phyloP scores from a whole-genome alignment of 2,113 vertebrate genomes.

The Chrysochloris asiatica region DNA sequence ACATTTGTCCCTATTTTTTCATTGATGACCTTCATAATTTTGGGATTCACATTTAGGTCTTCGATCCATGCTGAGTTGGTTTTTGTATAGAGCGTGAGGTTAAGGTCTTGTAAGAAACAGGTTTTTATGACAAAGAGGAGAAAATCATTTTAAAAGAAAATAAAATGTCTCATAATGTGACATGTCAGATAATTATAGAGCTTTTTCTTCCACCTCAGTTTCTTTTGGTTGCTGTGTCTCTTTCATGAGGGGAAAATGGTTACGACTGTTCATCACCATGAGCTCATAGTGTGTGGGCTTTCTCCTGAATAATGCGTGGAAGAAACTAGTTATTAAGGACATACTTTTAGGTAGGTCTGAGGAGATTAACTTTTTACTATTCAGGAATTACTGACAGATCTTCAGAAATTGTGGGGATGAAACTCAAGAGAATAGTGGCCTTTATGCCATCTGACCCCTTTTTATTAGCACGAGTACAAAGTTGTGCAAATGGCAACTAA shows the following conservation, averaged over 20 bases:
- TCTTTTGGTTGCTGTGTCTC: not conserved
- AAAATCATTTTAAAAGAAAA: constrained; percentile 38
- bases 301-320: not conserved
- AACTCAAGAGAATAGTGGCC: not conserved
- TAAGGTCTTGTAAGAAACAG: not conserved
- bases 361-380: not conserved
- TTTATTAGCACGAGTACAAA: not conserved
- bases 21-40: no score
- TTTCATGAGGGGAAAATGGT: not conserved
- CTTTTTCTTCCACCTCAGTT: not conserved
- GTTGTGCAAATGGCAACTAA: not conserved
- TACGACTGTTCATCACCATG: not conserved
- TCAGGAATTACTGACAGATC: not conserved
- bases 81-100: no score
- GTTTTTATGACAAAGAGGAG: constrained; percentile 41
- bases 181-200: not conserved
- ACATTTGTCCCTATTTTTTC: no score
- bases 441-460: not conserved
- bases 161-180: not conserved
- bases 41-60: no score
- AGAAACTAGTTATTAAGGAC: not conserved
- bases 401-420: not conserved
- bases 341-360: not conserved
- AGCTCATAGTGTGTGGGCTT: not conserved
- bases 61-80: no score